phyloP scores from a whole-genome alignment of 2,797 vertebrate species.

The Ctenochaetus hawaiiensis region DNA sequence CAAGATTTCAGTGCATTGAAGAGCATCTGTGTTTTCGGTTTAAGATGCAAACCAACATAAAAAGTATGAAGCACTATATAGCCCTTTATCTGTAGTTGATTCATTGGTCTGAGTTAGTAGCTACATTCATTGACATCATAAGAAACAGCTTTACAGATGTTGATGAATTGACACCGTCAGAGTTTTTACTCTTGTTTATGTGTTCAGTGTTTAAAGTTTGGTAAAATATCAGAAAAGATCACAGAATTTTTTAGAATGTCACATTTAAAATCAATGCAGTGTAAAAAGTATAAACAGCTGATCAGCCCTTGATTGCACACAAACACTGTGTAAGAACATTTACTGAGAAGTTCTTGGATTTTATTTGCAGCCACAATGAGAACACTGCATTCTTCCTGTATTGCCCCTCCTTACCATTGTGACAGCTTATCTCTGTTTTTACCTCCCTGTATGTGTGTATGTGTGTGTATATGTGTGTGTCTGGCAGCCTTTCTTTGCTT shows the following conservation, averaged over 20 bases:
- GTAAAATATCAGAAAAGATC: background rate
- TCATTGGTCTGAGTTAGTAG: too few species aligned
- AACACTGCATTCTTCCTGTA: background rate
- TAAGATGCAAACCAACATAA: too few species aligned
- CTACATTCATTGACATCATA: too few species aligned
- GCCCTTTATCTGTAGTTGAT: too few species aligned
- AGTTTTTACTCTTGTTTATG: too few species aligned
- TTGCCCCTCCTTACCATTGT: conserved; percentile 5
- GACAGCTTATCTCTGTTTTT: conserved; percentile 18
- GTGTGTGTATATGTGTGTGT: background rate
- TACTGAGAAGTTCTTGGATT: background rate
- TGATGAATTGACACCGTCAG: too few species aligned
- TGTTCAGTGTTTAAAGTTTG: background rate
- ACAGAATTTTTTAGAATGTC: background rate
- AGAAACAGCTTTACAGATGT: too few species aligned
- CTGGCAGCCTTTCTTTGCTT: background rate
- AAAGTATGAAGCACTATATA: too few species aligned
- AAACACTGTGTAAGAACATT: background rate
- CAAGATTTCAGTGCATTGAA: too few species aligned
- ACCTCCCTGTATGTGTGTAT: background rate
- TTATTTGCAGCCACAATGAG: background rate
- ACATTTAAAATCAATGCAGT: background rate
- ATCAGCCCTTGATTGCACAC: background rate
- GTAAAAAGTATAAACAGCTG: background rate
- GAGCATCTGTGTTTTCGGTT: too few species aligned